A percentile compares a stretch with the other conserved stretches of the same genome.
phyloP scores from a whole-genome alignment of 2,797 vertebrate species.

The Emys orbicularis region DNA sequence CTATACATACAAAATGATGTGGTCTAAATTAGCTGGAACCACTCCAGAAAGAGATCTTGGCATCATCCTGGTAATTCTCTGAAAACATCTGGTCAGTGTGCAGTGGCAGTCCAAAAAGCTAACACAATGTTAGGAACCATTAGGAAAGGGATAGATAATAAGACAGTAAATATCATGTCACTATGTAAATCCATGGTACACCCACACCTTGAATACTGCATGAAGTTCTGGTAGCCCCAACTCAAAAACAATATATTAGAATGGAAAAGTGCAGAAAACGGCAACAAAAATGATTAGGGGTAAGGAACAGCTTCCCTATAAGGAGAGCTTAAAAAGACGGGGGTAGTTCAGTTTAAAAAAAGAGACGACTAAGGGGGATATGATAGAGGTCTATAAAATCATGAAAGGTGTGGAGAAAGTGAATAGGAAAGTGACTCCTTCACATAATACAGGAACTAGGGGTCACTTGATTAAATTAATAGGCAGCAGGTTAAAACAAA shows the following conservation, averaged over 20 bases:
- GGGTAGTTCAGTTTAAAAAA: background rate
- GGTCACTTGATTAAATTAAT: background rate
- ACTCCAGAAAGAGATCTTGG: too few species aligned
- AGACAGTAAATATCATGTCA: too few species aligned
- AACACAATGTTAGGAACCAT: background rate
- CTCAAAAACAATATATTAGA: background rate
- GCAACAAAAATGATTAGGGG: background rate
- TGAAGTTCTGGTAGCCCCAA: background rate
- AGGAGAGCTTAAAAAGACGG: background rate
- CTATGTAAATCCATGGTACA: too few species aligned
- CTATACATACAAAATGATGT: too few species aligned
- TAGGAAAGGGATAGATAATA: background rate
- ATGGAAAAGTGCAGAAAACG: background rate
- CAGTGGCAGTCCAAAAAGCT: background rate
- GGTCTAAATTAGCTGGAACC: too few species aligned
- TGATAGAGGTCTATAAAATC: background rate
- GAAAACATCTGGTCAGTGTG: too few species aligned
- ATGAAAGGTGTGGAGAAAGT: background rate
- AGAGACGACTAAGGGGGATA: background rate
- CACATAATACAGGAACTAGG: background rate
- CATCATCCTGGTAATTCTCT: too few species aligned
- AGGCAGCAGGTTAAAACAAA: background rate
- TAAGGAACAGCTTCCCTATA: background rate
- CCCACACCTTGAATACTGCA: background rate
- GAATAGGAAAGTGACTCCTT: background rate